phyloP scores from a whole-genome alignment of 2,888 invertebrate species.

The Argynnis bischoffii region DNA sequence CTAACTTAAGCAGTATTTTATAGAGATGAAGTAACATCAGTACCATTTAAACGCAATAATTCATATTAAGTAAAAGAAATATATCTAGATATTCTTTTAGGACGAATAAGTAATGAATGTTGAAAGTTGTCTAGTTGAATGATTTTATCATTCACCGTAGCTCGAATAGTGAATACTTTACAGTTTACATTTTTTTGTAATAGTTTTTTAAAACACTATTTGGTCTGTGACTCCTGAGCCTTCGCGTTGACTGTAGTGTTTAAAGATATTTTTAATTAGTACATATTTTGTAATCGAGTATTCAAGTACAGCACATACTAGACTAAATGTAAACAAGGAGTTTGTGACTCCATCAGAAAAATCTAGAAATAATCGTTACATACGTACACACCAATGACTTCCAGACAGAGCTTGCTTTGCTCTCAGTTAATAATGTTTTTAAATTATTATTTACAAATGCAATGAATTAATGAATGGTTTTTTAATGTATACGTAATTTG shows the following conservation, averaged over 20 bases:
- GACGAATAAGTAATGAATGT: slow-evolving; percentile 26
- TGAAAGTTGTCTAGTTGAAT: slow-evolving; percentile 16
- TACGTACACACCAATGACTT: background rate
- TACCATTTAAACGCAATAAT: slow-evolving; percentile 32
- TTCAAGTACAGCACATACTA: slow-evolving; percentile 44
- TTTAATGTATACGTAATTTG: slow-evolving; percentile 3
- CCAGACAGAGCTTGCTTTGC: background rate
- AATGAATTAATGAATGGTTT: background rate
- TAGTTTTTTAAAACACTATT: slow-evolving; percentile 30
- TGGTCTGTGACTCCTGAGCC: slow-evolving; percentile 35
- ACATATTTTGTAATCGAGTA: slow-evolving; percentile 33
- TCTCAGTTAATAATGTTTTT: background rate
- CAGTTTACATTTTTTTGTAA: slow-evolving; percentile 28
- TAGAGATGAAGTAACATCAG: slow-evolving; percentile 37
- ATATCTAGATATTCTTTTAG: slow-evolving; percentile 27
- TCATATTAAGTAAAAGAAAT: slow-evolving; percentile 25
- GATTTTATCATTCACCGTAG: slow-evolving; percentile 25
- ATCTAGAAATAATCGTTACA: background rate
- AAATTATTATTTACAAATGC: background rate
- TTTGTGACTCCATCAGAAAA: slow-evolving; percentile 18
- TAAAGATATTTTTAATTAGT: slow-evolving; percentile 34
- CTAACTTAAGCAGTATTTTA: slow-evolving; percentile 39
- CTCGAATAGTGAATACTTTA: slow-evolving; percentile 33
- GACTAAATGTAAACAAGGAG: slow-evolving; percentile 71
- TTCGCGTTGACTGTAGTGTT: slow-evolving; percentile 33